phyloP scores from a whole-genome alignment of 2,888 invertebrate genomes.

The Cancer borealis region DNA sequence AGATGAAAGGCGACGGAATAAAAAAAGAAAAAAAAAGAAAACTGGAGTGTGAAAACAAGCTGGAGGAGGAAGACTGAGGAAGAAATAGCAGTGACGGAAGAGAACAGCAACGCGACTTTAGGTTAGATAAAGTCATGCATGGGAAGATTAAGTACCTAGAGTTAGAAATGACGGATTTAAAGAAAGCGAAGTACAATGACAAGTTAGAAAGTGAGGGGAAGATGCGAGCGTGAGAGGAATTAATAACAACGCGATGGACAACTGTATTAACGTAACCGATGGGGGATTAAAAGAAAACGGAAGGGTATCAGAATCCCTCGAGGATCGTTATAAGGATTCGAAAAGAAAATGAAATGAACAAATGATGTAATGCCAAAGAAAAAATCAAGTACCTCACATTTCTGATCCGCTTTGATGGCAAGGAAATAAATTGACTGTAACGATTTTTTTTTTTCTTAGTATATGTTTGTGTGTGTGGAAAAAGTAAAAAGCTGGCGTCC shows the following conservation, averaged over 20 bases:
- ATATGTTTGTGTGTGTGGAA: not conserved
- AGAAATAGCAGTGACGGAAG: not conserved
- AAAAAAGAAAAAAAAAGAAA: not conserved
- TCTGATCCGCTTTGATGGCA: not conserved
- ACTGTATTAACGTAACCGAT: not conserved
- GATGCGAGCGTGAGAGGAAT: not conserved
- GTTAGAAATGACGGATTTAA: too few species aligned
- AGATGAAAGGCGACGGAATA: not conserved
- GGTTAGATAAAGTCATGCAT: too few species aligned
- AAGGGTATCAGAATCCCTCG: not conserved
- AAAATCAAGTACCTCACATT: not conserved
- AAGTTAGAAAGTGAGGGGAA: too few species aligned
- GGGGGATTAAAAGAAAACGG: not conserved
- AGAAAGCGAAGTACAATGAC: too few species aligned
- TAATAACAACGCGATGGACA: not conserved
- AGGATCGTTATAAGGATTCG: not conserved
- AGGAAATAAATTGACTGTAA: not conserved
- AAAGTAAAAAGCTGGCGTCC: not conserved
- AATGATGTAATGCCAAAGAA: not conserved
- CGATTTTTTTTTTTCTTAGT: not conserved
- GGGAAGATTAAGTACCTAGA: too few species aligned
- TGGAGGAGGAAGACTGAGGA: not conserved
- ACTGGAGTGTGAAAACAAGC: not conserved
- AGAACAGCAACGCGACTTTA: too few species aligned
- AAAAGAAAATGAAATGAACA: not conserved